phyloP scores from a whole-genome alignment of 1,140 invertebrate genomes.

The Cydia fagiglandana region DNA sequence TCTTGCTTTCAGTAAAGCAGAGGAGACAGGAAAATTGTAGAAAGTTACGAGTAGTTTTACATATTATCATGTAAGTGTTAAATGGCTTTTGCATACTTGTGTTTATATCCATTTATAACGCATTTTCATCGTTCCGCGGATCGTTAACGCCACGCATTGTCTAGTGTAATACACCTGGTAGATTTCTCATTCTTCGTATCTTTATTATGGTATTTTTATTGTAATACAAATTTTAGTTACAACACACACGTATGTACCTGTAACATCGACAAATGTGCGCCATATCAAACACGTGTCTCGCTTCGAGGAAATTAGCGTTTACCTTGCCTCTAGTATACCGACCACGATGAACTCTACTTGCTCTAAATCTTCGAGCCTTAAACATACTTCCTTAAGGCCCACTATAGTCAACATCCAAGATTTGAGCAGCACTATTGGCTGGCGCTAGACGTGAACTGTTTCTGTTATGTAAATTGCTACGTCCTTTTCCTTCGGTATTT shows the following conservation, averaged over 20 bases:
- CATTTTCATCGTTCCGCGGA: neutral
- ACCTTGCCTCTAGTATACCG: neutral
- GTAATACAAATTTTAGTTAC: conserved; percentile 3
- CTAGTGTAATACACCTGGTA: conserved; percentile 14
- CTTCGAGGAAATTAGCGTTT: conserved; percentile 23
- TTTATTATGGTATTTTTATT: conserved; percentile 6
- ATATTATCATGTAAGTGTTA: neutral
- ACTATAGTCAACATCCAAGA: neutral
- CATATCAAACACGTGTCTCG: conserved; percentile 19
- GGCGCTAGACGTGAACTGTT: conserved; percentile 1
- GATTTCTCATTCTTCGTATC: conserved; percentile 5
- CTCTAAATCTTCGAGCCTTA: neutral
- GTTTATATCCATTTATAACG: neutral
- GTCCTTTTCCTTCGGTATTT: conserved; percentile 6
- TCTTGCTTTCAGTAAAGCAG: neutral
- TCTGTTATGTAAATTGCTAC: conserved; percentile 14
- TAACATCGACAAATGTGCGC: neutral
- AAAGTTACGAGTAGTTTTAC: conserved; percentile 5
- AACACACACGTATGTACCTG: neutral
- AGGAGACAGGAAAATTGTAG: neutral
- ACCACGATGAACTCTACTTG: conserved; percentile 1
- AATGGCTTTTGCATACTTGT: conserved; percentile 6
- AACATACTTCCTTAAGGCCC: conserved; percentile 4
- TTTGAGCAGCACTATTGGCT: neutral
- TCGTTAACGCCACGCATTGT: conserved; percentile 7